These are phyloP conservation scores for Pseudoatta argentina DNA, from an alignment of 1,140 invertebrate genomes.

Conservation along the genomic window DNA sequence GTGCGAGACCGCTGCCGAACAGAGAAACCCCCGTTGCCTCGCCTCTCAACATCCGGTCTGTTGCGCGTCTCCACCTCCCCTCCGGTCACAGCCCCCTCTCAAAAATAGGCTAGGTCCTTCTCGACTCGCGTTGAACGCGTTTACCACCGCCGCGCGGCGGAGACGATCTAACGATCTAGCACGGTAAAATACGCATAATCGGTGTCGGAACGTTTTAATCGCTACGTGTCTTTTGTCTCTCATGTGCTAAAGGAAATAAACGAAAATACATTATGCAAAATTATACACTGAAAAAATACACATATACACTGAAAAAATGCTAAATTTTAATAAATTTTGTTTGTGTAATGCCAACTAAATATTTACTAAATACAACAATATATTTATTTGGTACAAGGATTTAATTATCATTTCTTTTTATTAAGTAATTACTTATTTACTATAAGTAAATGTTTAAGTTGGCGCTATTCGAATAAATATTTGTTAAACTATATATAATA, in stretches of 20 bases:
- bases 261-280: not conserved
- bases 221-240: not conserved
- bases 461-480: too few species aligned
- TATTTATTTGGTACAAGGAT: too few species aligned
- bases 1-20: constrained; percentile 83
- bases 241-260: not conserved
- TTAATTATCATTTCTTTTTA: too few species aligned
- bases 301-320: too few species aligned
- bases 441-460: too few species aligned
- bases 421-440: too few species aligned
- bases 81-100: constrained; percentile 72
- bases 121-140: constrained; percentile 54
- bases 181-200: not conserved
- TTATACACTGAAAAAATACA: too few species aligned
- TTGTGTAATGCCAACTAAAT: too few species aligned
- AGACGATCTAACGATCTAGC: constrained; percentile 11
- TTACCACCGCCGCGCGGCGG: not conserved
- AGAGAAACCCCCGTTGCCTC: constrained; percentile 77
- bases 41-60: constrained; percentile 75
- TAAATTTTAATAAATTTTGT: too few species aligned
- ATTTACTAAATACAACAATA: too few species aligned
- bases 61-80: constrained; percentile 59
- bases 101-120: constrained; percentile 82
- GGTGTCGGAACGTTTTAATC: not conserved
- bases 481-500: too few species aligned